Conservation (phyloP, 2,888 invertebrate species). For the Euzophera pinguis region DNA sequence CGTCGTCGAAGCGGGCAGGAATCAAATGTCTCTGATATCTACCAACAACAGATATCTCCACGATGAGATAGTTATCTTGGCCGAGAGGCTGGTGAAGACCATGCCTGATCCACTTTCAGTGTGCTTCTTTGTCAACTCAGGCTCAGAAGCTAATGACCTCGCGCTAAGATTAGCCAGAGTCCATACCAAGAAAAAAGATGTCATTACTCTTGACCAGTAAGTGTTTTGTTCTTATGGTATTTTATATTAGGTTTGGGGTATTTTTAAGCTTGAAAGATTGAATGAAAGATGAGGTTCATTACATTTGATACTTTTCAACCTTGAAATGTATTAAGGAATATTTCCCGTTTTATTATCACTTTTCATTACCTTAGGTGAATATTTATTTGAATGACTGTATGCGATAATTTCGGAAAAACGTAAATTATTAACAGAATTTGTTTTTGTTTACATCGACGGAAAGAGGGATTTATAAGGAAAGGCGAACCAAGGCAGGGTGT, state of each 20-base stretch:
- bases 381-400: not conserved
- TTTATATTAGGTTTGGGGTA: slow-evolving; percentile 13
- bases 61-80: slow-evolving; percentile 95
- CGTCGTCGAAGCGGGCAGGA: slow-evolving; percentile 93
- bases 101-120: slow-evolving; percentile 93
- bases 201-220: slow-evolving; percentile 98
- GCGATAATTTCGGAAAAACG: not conserved
- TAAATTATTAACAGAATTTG: no score
- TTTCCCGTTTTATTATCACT: not conserved
- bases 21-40: slow-evolving; percentile 94
- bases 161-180: slow-evolving; percentile 94
- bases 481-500: no score
- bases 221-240: slow-evolving; percentile 53
- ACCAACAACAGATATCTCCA: slow-evolving; percentile 98
- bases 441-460: no score
- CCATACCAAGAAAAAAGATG: slow-evolving; percentile 92
- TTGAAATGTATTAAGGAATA: slow-evolving; percentile 16
- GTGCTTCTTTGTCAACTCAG: slow-evolving; percentile 98
- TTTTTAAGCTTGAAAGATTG: slow-evolving; percentile 15
- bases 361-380: not conserved
- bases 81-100: slow-evolving; percentile 88
- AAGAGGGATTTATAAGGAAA: no score
- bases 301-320: slow-evolving; percentile 10
- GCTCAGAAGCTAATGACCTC: slow-evolving; percentile 99
- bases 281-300: slow-evolving; percentile 21